These are phyloP conservation scores for Papilio elwesi DNA, from an alignment of 2,888 invertebrate species.

Conservation along the genomic window DNA sequence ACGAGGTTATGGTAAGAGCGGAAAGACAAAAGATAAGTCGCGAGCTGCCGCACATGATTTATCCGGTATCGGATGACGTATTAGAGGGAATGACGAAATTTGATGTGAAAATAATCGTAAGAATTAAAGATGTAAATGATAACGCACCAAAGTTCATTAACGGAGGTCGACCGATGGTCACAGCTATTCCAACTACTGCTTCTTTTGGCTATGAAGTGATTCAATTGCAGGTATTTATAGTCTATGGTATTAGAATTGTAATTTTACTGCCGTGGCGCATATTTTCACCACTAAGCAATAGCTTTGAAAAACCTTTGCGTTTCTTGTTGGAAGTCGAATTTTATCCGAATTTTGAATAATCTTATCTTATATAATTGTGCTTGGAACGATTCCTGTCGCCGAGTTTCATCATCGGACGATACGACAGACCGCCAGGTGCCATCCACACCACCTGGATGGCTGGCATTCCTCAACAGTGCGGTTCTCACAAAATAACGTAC, in stretches of 20 bases:
- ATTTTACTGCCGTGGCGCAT: background rate
- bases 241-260: background rate
- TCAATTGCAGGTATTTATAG: slow-evolving; percentile 85
- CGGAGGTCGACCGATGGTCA: slow-evolving; percentile 90
- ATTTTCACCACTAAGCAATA: too few relatives aligned
- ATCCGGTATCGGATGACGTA: slow-evolving; percentile 89
- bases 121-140: slow-evolving; percentile 92
- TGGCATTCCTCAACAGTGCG: too few relatives aligned
- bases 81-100: slow-evolving; percentile 89
- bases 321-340: too few relatives aligned
- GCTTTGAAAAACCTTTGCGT: too few relatives aligned
- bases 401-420: too few relatives aligned
- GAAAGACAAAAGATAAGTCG: slow-evolving; percentile 85
- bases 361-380: too few relatives aligned
- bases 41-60: slow-evolving; percentile 89
- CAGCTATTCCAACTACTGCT: slow-evolving; percentile 92
- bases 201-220: slow-evolving; percentile 92
- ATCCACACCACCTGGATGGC: too few relatives aligned
- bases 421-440: too few relatives aligned
- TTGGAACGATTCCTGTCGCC: too few relatives aligned
- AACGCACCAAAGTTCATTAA: slow-evolving; percentile 91
- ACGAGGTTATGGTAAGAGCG: slow-evolving; percentile 83
- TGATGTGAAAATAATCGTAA: slow-evolving; percentile 91
- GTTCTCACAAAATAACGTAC: too few relatives aligned
- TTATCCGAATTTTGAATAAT: too few relatives aligned